Conservation (phyloP, 2,797 vertebrate genomes). For the Phaenicophaeus curvirostris region DNA sequence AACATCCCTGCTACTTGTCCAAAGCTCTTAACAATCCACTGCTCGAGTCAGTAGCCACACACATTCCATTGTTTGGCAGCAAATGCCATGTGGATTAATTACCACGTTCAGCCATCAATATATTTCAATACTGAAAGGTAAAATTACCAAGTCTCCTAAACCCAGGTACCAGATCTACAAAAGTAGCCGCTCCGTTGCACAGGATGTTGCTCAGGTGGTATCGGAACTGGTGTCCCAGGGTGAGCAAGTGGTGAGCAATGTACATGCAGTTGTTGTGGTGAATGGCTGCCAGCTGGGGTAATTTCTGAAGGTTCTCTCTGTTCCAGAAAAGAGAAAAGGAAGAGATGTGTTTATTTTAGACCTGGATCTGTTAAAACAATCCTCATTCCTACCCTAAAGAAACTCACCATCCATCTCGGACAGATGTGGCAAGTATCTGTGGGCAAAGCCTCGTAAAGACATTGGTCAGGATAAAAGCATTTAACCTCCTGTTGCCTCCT, state of each 20-base stretch:
- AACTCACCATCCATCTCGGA: rapidly evolving
- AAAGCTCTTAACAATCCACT: not conserved
- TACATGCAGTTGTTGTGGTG: conserved; percentile 99
- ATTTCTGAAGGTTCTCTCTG: conserved; percentile 94
- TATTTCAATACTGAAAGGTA: not conserved
- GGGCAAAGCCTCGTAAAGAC: not conserved
- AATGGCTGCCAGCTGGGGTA: conserved; percentile 94
- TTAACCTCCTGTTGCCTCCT: not conserved
- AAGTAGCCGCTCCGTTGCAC: conserved; percentile 84
- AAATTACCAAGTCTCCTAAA: conserved; percentile 91
- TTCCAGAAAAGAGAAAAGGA: not conserved
- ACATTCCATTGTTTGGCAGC: not conserved
- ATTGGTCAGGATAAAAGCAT: not conserved
- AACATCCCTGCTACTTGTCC: rapidly evolving
- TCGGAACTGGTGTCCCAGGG: conserved; percentile 92
- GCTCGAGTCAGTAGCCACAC: rapidly evolving
- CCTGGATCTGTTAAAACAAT: not conserved
- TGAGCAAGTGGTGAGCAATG: conserved; percentile 93
- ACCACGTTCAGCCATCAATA: rapidly evolving
- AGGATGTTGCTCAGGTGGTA: conserved; percentile 81
- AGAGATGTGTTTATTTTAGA: not conserved
- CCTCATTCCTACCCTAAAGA: rapidly evolving
- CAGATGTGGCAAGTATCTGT: not conserved
- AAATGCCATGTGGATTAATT: not conserved
- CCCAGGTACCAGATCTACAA: conserved; percentile 93